Conservation (phyloP, 1,140 invertebrate genomes). For the Penaeus indicus region DNA sequence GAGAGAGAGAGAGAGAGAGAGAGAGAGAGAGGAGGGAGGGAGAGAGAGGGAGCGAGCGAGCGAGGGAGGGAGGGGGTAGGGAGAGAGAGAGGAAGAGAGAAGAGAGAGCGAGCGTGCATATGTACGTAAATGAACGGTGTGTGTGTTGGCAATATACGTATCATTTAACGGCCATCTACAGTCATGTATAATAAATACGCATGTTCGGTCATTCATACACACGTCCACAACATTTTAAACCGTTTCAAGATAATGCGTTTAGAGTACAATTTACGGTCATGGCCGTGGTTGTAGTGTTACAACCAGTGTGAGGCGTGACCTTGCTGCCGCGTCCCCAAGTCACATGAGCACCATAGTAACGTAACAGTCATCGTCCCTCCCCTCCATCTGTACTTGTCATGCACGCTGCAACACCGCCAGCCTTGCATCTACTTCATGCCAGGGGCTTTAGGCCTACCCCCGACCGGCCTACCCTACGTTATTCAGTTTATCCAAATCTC, state of each 20-base stretch:
- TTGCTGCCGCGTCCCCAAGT: constrained; percentile 44
- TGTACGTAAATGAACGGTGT: neutral
- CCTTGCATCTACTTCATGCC: neutral
- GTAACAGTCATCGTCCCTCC: neutral
- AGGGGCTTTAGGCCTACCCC: neutral
- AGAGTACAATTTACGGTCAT: too few species aligned
- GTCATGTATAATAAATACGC: too few species aligned
- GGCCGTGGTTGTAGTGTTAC: too few species aligned
- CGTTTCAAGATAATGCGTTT: too few species aligned
- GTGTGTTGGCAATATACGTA: too few species aligned
- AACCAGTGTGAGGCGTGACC: constrained; percentile 44
- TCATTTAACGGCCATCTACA: too few species aligned
- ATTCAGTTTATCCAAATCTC: constrained; percentile 59
- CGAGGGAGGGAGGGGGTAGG: too few species aligned
- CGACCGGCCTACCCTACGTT: constrained; percentile 7
- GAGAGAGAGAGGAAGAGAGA: too few species aligned
- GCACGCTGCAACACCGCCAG: neutral
- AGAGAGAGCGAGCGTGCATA: neutral
- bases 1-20: too few species aligned
- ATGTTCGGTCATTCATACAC: too few species aligned
- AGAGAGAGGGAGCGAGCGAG: neutral
- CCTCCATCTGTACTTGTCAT: neutral
- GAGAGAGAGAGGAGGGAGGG: too few species aligned
- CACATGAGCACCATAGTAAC: neutral
- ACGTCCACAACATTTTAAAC: too few species aligned